Base-by-base conservation (phyloP, 2,113 vertebrate species). In the Elanoides forficatus region DNA sequence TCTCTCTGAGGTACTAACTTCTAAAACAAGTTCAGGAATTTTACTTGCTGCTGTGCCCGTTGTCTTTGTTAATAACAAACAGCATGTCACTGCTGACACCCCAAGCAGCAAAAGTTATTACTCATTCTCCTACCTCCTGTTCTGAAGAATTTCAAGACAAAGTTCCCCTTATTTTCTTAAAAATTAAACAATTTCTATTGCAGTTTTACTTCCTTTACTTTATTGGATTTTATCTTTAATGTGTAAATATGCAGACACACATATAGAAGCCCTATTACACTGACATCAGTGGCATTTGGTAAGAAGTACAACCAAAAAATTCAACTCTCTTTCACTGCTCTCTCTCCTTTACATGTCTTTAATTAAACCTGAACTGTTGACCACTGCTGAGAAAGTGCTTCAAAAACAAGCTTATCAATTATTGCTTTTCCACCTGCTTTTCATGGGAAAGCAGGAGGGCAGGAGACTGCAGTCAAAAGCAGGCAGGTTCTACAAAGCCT, bases 341-440 rank as follows among this genome's bases (percentile, higher is more conserved):
- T 20, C 9, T 70, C 43, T 71, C 13, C 21, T 65, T 81, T 52
- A 62, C 2, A 5, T 47, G 13, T 40, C 9, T 50, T 93, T 90
- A 81, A 86, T 90, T 83, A 90, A 90, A 74, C 10, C 15, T 80
- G 50, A 88, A n/a, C 29, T 53, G 38, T 78, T 70, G n/a, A 72
- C 80, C 45, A 50, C 13, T 76, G 43, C 5, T 56, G 87, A 86
- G 59, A 42, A 86, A 71, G 10, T 67, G 13, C 42, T 91, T 94
- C 43, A 84, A 86, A 91, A 81, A 2, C 11, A 88, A 88, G 5
- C 4, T 86, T 88, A 92, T 95, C 22, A 83, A 25, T 81, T 86
- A 63, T 10, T 92, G 21, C 7, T 80, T 14, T 74, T 82, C 72
- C 30, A 74, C 34, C 11, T 71, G 38, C 14, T 92, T 90, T 91